Percentiles rank a stretch among this genome's conserved stretches.
phyloP scores from a whole-genome alignment of 2,888 invertebrate genomes.

The Crepidodera aurea region DNA sequence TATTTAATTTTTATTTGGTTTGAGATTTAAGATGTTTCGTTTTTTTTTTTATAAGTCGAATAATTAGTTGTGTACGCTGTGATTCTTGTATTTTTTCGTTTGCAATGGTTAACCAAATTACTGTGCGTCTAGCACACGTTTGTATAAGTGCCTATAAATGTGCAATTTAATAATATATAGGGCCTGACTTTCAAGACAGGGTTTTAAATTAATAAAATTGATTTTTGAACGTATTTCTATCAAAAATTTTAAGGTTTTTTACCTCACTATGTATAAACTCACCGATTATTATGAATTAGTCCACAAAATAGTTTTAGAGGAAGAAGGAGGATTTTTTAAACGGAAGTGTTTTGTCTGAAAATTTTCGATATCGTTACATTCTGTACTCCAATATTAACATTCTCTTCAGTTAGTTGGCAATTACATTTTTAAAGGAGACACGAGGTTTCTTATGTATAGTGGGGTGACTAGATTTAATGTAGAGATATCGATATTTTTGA shows the following conservation, averaged over 20 bases:
- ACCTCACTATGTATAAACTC: slow-evolving; percentile 58
- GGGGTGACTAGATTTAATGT: slow-evolving; percentile 46
- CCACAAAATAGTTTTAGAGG: slow-evolving; percentile 45
- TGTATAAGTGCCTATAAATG: slow-evolving; percentile 60
- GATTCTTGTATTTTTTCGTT: slow-evolving; percentile 32
- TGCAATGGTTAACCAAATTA: slow-evolving; percentile 38
- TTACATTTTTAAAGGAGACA: neutral
- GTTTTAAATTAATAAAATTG: slow-evolving; percentile 52
- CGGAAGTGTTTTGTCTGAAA: slow-evolving; percentile 52
- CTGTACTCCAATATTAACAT: slow-evolving; percentile 18
- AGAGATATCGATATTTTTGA: slow-evolving; percentile 55
- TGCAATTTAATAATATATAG: slow-evolving; percentile 60
- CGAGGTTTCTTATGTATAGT: slow-evolving; percentile 36
- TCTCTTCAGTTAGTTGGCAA: slow-evolving; percentile 3
- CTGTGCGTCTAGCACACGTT: slow-evolving; percentile 52
- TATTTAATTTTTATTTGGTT: slow-evolving; percentile 19
- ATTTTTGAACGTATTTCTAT: slow-evolving; percentile 51
- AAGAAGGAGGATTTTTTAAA: slow-evolving; percentile 19
- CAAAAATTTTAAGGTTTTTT: slow-evolving; percentile 49
- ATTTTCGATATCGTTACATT: slow-evolving; percentile 47
- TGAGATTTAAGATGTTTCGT: slow-evolving; percentile 23
- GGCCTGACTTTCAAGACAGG: slow-evolving; percentile 61
- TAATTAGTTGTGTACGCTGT: slow-evolving; percentile 31
- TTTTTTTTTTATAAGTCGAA: too few species aligned
- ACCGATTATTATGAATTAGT: slow-evolving; percentile 51